Conservation (phyloP, 2,797 vertebrate species). For the Manis javanica region DNA sequence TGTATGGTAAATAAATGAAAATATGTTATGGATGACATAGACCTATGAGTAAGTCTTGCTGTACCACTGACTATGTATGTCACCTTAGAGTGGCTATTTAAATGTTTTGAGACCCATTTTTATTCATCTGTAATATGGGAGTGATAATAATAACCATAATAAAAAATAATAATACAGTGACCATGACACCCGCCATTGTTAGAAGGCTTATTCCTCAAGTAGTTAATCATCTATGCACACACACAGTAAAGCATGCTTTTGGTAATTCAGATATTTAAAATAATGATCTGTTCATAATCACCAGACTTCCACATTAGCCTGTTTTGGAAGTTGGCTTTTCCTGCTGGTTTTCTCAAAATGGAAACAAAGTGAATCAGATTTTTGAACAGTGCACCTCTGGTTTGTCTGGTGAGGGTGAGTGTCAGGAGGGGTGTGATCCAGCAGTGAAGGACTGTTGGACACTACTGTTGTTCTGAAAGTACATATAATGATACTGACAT, state of each 20-base stretch:
- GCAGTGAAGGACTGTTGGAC: background rate
- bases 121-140: constrained; percentile 2
- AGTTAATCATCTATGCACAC: background rate
- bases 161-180: background rate
- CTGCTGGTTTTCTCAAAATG: background rate
- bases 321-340: background rate
- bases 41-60: background rate
- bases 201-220: background rate
- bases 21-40: background rate
- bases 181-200: background rate
- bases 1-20: background rate
- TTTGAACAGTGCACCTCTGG: background rate
- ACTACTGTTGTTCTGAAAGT: background rate
- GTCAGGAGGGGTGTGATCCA: background rate
- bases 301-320: background rate
- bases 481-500: background rate
- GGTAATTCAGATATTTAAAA: constrained; percentile 37
- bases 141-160: background rate
- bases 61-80: background rate
- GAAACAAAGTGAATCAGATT: background rate
- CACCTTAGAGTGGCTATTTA: background rate
- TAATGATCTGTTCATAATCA: background rate
- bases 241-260: background rate
- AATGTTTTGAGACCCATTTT: background rate
- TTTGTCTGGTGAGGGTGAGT: background rate